These are phyloP conservation scores for Ophion costatus DNA, from an alignment of 2,888 invertebrate genomes.

Conservation along the genomic window DNA sequence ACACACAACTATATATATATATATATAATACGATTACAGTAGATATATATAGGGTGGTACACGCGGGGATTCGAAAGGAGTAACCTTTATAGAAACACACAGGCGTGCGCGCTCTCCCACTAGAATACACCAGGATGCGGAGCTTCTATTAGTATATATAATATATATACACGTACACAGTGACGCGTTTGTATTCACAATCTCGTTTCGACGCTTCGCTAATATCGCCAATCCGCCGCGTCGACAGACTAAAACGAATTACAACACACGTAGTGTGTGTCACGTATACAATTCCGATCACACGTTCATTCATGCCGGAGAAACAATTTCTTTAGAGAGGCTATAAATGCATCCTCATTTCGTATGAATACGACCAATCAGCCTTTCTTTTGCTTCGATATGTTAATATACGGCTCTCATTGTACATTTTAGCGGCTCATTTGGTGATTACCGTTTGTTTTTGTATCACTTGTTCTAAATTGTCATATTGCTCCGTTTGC, in stretches of 20 bases:
- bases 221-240: conserved; percentile 34
- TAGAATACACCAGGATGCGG: background rate
- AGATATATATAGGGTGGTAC: conserved; percentile 3
- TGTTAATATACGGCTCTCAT: background rate
- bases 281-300: conserved; percentile 34
- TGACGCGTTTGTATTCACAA: conserved; percentile 4
- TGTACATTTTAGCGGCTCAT: background rate
- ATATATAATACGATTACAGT: conserved; percentile 20
- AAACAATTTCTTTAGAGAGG: conserved; percentile 8
- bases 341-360: conserved; percentile 19
- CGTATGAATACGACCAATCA: conserved; percentile 22
- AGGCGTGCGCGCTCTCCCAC: background rate
- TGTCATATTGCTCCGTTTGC: too few relatives aligned
- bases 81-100: conserved; percentile 15
- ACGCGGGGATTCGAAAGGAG: conserved; percentile 40
- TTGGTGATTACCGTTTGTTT: too few relatives aligned
- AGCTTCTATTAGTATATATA: background rate
- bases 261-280: conserved; percentile 39
- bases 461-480: too few relatives aligned
- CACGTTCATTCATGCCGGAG: conserved; percentile 54
- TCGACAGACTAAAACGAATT: conserved; percentile 48
- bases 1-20: background rate
- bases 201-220: conserved; percentile 24
- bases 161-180: background rate
- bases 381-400: background rate